Evolutionary conservation across 2,113 vertebrate species (phyloP), one percentile per base, ranked within the genome.

Genomic region (Pachypanchax playfairii): DNA sequence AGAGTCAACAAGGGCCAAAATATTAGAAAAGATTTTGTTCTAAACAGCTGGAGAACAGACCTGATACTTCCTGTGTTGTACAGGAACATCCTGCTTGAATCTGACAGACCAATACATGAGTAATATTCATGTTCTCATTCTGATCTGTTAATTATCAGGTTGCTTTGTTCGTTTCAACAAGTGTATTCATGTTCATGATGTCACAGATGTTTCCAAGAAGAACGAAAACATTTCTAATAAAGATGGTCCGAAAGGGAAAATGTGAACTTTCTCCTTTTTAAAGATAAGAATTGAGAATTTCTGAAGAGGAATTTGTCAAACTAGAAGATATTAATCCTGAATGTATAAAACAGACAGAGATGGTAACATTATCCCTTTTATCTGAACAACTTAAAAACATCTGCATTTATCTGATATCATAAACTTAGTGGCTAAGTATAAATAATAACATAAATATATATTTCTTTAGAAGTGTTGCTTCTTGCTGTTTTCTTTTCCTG

Each of bases 1-100:
- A 28, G 28, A 53, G 41, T 51, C 36, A 53, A 33, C 20, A 1
- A 1, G 28, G 39, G 17, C 12, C 31, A 22, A 48, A 46, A 53
- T 63, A 18, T 55, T n/a, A 28, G 17, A 52, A 29, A 24, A 31
- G 36, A 80, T 80, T 80, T 65, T 35, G 56, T 64, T 59, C 55
- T 33, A 33, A 63, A 55, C 24, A 25, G 18, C 67, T n/a, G 18
- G 14, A 24, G 13, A 65, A 51, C 1, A 57, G 29, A 21, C 33
- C 11, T 7, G 65, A 25, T 25, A 46, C 55, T 54, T 68, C 44
- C 20, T 31, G 20, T 31, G n/a, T 20, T 53, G 21, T 50, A 50
- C 4, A 51, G 20, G 20, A 14, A 36, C 55, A 33, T 10, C 6
- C 25, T 48, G 18, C 14, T 48, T 71, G 46, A 75, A 47, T 26